Evolutionary conservation across 2,797 vertebrate species (phyloP).

Genomic region (Leuciscus waleckii): DNA sequence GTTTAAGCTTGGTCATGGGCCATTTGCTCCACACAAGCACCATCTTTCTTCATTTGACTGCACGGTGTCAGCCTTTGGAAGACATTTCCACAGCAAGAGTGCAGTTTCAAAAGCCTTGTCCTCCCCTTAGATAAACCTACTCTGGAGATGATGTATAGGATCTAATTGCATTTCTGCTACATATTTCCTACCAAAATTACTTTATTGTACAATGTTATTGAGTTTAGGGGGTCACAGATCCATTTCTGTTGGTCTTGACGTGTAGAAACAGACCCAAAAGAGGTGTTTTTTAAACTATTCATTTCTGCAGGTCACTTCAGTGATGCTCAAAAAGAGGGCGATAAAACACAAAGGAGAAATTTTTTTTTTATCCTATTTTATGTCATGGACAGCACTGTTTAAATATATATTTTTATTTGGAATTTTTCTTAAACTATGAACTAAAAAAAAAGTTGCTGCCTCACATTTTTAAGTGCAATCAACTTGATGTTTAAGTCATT

Average conservation of each 20-base stretch:
- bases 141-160: constrained; percentile 66
- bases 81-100: constrained; percentile 61
- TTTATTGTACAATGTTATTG: constrained; percentile 54
- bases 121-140: constrained; percentile 71
- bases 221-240: constrained; percentile 50
- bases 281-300: not conserved
- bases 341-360: constrained; percentile 6
- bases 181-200: constrained; percentile 44
- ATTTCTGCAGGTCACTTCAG: not conserved
- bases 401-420: not conserved
- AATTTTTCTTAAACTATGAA: not conserved
- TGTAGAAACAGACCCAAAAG: constrained; percentile 8
- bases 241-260: constrained; percentile 25
- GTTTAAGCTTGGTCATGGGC: constrained; percentile 69
- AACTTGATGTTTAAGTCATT: no score
- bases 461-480: no score
- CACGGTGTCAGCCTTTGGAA: constrained; percentile 67
- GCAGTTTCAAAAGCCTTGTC: constrained; percentile 64
- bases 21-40: constrained; percentile 75
- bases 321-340: not conserved
- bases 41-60: constrained; percentile 70
- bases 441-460: not conserved
- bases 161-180: constrained; percentile 66
- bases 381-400: not conserved
- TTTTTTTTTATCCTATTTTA: not conserved